Percentiles rank a stretch among this genome's conserved stretches.
These are phyloP conservation scores for Mesitornis unicolor DNA, from an alignment of 2,113 vertebrate genomes.

Conservation along the genomic window DNA sequence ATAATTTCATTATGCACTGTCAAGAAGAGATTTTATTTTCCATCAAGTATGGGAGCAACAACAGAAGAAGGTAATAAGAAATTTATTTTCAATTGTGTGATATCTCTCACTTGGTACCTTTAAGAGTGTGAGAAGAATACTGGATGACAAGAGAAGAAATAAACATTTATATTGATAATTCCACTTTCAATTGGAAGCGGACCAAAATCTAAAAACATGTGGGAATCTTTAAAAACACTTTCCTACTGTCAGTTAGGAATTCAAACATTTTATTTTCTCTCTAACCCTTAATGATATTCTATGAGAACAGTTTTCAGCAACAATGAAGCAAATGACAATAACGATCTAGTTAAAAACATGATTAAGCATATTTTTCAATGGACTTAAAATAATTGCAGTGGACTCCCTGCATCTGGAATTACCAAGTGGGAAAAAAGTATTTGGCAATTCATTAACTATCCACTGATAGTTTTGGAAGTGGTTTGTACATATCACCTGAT, in stretches of 20 bases:
- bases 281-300: neutral
- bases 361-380: neutral
- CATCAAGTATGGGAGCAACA: neutral
- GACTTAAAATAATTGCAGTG: neutral
- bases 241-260: neutral
- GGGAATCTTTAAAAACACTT: neutral
- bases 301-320: neutral
- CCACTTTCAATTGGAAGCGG: neutral
- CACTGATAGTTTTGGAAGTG: slow-evolving; percentile 8
- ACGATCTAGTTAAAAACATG: slow-evolving; percentile 26
- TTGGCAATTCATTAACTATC: slow-evolving; percentile 19
- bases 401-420: neutral
- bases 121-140: neutral
- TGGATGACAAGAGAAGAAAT: neutral
- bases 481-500: neutral
- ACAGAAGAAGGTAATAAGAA: neutral
- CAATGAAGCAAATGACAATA: slow-evolving; percentile 2
- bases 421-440: neutral
- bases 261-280: slow-evolving; percentile 1
- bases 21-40: slow-evolving; percentile 12
- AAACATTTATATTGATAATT: neutral
- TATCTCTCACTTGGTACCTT: neutral
- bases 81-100: neutral
- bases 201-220: neutral
- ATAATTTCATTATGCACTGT: slow-evolving; percentile 26